Evolutionary conservation across 2,888 invertebrate species (phyloP).

Genomic region (Timema podura): DNA sequence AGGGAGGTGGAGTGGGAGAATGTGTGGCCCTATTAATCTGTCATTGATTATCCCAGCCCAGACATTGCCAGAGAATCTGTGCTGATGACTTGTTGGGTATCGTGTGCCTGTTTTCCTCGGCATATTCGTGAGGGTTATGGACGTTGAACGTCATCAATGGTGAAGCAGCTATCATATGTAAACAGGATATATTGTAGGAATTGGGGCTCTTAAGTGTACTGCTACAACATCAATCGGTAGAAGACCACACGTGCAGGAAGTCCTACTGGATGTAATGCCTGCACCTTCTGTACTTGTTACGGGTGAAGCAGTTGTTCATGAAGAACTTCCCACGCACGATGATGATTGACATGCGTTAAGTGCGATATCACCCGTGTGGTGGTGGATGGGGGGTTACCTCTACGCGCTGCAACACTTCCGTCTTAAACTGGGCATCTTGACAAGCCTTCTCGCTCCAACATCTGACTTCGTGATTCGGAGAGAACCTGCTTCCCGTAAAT

Average conservation of each 20-base stretch:
- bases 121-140: background rate
- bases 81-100: slow-evolving; percentile 5
- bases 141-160: background rate
- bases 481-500: background rate
- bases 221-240: too few relatives aligned
- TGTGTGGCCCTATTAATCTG: background rate
- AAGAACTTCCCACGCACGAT: background rate
- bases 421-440: background rate
- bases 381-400: background rate
- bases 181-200: background rate
- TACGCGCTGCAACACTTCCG: background rate
- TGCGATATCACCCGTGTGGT: background rate
- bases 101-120: background rate
- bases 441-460: background rate
- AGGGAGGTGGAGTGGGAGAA: background rate
- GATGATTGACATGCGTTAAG: background rate
- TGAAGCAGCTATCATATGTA: background rate
- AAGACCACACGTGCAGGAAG: too few relatives aligned
- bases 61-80: background rate
- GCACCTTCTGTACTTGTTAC: too few relatives aligned
- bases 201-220: background rate
- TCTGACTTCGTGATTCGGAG: background rate
- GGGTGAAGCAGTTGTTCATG: too few relatives aligned
- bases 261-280: too few relatives aligned
- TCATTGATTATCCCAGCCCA: background rate